A percentile compares a stretch with the other conserved stretches of the same genome.
Conservation (phyloP, 2,888 invertebrate species). For the Neoaliturus tenellus region DNA sequence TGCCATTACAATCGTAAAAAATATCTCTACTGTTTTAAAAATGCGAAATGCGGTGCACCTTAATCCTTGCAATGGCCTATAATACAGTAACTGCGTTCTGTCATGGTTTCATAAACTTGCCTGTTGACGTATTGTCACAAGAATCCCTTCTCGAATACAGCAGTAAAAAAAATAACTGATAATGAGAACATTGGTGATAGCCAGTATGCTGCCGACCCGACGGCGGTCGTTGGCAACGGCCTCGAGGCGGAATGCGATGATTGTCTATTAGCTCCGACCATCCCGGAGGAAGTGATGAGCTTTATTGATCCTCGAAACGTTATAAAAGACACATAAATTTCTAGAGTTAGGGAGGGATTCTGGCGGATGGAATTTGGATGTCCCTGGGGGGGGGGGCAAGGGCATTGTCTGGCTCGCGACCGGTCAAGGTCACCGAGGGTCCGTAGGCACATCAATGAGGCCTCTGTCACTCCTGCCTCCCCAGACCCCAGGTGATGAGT, state of each 20-base stretch:
- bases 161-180: too few species aligned
- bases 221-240: too few species aligned
- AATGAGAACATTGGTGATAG: too few species aligned
- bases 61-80: too few species aligned
- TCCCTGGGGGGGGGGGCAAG: not conserved
- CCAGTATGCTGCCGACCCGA: too few species aligned
- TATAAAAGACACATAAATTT: constrained; percentile 50
- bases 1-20: too few species aligned
- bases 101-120: too few species aligned
- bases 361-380: constrained; percentile 37
- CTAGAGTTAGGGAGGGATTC: constrained; percentile 24
- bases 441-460: not conserved
- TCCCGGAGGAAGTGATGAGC: not conserved
- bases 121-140: too few species aligned
- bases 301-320: constrained; percentile 45
- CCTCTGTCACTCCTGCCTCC: constrained; percentile 28
- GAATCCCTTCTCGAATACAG: too few species aligned
- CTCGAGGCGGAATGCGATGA: not conserved
- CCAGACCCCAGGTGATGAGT: constrained; percentile 21
- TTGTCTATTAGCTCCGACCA: not conserved
- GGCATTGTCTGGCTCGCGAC: constrained; percentile 37
- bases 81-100: too few species aligned
- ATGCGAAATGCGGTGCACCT: too few species aligned
- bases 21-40: too few species aligned
- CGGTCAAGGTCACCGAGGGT: constrained; percentile 18